Evolutionary conservation across 2,888 invertebrate genomes (phyloP).

Genomic region (Nomada flava): DNA sequence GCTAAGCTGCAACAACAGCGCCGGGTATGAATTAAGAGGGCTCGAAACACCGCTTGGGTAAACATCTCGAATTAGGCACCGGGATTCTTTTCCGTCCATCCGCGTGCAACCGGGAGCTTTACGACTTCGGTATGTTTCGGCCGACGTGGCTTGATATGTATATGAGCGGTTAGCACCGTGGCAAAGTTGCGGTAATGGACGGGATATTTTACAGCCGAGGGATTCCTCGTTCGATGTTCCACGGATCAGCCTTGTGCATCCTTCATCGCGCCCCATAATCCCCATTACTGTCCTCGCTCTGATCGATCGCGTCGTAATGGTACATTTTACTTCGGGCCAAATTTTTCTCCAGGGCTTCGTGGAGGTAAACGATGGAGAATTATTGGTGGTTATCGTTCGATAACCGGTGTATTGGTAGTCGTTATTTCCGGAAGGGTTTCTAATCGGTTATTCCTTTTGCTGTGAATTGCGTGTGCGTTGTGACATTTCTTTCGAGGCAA

Average conservation of each 20-base stretch:
- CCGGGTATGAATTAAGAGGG: constrained; percentile 82
- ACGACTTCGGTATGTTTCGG: constrained; percentile 68
- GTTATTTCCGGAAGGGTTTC: too few relatives aligned
- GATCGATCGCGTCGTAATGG: constrained; percentile 25
- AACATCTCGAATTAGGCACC: constrained; percentile 83
- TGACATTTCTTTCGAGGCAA: too few relatives aligned
- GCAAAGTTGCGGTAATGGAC: constrained; percentile 66
- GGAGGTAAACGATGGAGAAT: too few relatives aligned
- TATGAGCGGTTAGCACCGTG: constrained; percentile 54
- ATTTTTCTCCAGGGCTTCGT: too few relatives aligned
- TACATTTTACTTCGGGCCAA: too few relatives aligned
- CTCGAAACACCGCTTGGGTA: constrained; percentile 80
- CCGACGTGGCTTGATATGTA: constrained; percentile 58
- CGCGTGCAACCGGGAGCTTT: constrained; percentile 62
- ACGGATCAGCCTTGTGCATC: constrained; percentile 47
- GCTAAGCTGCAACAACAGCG: constrained; percentile 83
- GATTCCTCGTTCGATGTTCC: constrained; percentile 46
- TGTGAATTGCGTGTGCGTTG: too few relatives aligned
- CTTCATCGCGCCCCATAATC: constrained; percentile 23
- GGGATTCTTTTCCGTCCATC: constrained; percentile 72
- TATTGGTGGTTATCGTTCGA: neutral
- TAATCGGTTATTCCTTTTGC: too few relatives aligned
- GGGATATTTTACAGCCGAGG: constrained; percentile 66
- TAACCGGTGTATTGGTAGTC: too few relatives aligned
- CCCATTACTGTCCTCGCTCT: constrained; percentile 12